Evolutionary conservation across 1,140 invertebrate genomes (phyloP).

Genomic region (Bathynomus jamesi): DNA sequence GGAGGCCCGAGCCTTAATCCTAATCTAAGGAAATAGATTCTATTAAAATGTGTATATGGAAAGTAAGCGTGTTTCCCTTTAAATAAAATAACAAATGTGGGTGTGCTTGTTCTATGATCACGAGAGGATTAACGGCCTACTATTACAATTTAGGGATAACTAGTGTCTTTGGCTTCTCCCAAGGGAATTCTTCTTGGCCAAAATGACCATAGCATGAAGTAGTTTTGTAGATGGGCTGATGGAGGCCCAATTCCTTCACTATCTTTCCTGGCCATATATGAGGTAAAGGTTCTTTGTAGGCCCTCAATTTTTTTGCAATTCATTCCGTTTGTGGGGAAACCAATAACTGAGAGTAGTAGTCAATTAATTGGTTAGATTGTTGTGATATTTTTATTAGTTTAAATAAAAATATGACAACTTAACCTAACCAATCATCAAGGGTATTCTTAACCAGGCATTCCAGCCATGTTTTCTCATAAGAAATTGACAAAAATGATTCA

Average conservation of each 20-base stretch:
- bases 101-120: too few relatives aligned
- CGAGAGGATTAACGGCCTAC: not conserved
- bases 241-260: conserved; percentile 90
- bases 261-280: conserved; percentile 97
- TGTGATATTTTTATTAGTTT: too few relatives aligned
- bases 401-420: too few relatives aligned
- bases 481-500: too few relatives aligned
- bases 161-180: conserved; percentile 89
- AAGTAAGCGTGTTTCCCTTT: not conserved
- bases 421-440: too few relatives aligned
- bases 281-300: too few relatives aligned
- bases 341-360: too few relatives aligned
- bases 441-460: too few relatives aligned
- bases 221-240: conserved; percentile 92
- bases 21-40: not conserved
- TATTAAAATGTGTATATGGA: not conserved
- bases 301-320: too few relatives aligned
- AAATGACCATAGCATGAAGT: conserved; percentile 98
- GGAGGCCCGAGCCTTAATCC: not conserved
- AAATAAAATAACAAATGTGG: not conserved
- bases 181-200: conserved; percentile 88
- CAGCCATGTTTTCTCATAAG: too few relatives aligned
- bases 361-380: too few relatives aligned
- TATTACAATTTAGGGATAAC: conserved; percentile 46
- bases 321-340: too few relatives aligned